These are phyloP conservation scores for Amblyopsis rosae DNA, from an alignment of 2,113 vertebrate genomes.

Conservation along the genomic window DNA sequence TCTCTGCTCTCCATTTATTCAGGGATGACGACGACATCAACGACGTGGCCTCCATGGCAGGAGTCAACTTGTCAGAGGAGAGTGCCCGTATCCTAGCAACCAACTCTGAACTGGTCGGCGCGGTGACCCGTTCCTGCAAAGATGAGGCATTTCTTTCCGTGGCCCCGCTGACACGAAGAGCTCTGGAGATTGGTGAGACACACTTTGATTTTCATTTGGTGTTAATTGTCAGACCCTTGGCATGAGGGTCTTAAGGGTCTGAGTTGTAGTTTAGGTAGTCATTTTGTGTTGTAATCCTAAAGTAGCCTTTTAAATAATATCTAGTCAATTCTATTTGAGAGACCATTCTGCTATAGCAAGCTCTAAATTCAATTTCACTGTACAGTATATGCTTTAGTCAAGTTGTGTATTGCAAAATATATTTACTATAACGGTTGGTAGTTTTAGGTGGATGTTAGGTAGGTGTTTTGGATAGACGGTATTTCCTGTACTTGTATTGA, in stretches of 20 bases:
- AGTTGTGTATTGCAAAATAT: too few relatives aligned
- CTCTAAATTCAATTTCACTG: too few relatives aligned
- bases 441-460: too few relatives aligned
- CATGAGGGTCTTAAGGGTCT: too few relatives aligned
- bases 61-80: constrained; percentile 91
- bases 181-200: constrained; percentile 85
- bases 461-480: too few relatives aligned
- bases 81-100: constrained; percentile 90
- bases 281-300: background rate
- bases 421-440: too few relatives aligned
- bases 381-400: too few relatives aligned
- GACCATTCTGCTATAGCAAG: too few relatives aligned
- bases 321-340: too few relatives aligned
- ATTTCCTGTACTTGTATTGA: too few relatives aligned
- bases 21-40: constrained; percentile 95
- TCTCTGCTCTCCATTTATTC: constrained; percentile 12
- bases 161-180: constrained; percentile 81
- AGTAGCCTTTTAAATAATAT: too few relatives aligned
- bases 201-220: background rate
- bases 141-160: constrained; percentile 88
- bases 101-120: constrained; percentile 87
- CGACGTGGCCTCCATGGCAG: constrained; percentile 91
- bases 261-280: too few relatives aligned
- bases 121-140: constrained; percentile 89
- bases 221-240: background rate